Percentiles rank a stretch among this genome's conserved stretches.
Evolutionary conservation across 2,113 vertebrate genomes (phyloP).

Genomic region (Natator depressus): DNA sequence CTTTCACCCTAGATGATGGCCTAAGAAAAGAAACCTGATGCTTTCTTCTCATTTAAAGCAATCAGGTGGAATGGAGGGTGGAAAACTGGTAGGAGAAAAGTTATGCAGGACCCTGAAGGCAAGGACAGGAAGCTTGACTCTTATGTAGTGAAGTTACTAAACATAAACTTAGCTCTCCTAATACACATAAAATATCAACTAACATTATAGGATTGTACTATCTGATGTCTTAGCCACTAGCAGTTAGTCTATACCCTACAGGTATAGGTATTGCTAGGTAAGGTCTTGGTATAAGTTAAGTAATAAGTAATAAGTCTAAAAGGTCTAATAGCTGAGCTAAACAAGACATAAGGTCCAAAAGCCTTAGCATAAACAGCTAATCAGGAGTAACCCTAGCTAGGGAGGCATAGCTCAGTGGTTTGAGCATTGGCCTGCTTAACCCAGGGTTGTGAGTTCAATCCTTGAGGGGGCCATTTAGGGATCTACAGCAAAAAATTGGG

Average conservation of each 20-base stretch:
- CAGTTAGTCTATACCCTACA: background rate
- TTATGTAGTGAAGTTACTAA: background rate
- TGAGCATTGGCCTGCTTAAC: too few species aligned
- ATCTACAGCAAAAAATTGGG: too few species aligned
- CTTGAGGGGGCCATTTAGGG: too few species aligned
- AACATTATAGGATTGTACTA: background rate
- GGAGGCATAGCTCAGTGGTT: too few species aligned
- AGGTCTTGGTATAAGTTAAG: background rate
- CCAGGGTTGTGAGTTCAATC: too few species aligned
- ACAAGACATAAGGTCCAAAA: background rate
- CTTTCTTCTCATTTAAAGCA: background rate
- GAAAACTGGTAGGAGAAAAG: background rate
- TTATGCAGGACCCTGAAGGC: background rate
- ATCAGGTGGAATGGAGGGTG: background rate
- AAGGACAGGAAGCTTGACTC: background rate
- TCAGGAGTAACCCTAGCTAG: background rate
- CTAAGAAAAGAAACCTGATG: background rate
- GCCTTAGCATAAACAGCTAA: background rate
- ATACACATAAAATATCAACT: background rate
- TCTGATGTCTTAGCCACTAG: background rate
- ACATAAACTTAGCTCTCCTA: fast-evolving
- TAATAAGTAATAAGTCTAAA: background rate
- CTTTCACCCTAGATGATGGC: background rate
- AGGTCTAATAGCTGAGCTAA: background rate
- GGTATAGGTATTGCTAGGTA: background rate